phyloP scores from a whole-genome alignment of 2,797 vertebrate species.

The Sebastes cheni region DNA sequence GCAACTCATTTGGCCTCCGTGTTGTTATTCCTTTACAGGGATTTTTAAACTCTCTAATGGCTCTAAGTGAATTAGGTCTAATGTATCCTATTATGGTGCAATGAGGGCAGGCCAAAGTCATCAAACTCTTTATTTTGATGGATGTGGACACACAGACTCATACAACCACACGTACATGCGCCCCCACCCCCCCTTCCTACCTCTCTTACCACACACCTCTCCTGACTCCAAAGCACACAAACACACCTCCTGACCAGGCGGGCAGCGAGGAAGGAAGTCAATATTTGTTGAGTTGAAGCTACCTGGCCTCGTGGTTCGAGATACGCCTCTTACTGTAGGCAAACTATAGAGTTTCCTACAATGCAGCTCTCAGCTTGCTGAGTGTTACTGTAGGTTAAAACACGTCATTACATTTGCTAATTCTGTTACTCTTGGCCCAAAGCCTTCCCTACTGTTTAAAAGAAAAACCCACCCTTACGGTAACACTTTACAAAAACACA shows the following conservation, averaged over 20 bases:
- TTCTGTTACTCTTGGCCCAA: slow-evolving; percentile 21
- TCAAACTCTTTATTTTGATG: slow-evolving; percentile 77
- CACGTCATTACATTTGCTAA: slow-evolving; percentile 21
- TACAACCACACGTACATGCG: slow-evolving; percentile 51
- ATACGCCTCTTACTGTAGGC: slow-evolving; percentile 49
- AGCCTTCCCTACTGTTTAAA: not conserved
- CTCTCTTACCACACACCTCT: slow-evolving; percentile 69
- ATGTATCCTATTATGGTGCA: slow-evolving; percentile 68
- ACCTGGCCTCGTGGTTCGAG: slow-evolving; percentile 59
- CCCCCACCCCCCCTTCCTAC: slow-evolving; percentile 47
- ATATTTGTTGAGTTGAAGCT: slow-evolving; percentile 80
- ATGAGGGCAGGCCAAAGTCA: slow-evolving; percentile 65
- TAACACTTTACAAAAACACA: slow-evolving; percentile 3
- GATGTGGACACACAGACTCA: slow-evolving; percentile 72
- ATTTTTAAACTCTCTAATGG: slow-evolving; percentile 37
- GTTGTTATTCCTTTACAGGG: slow-evolving; percentile 40
- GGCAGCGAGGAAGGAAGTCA: slow-evolving; percentile 80
- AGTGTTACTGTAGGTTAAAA: slow-evolving; percentile 17
- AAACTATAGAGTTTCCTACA: slow-evolving; percentile 44
- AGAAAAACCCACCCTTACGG: not conserved
- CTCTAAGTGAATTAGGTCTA: slow-evolving; percentile 59
- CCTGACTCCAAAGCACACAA: slow-evolving; percentile 78
- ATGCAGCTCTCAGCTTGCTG: slow-evolving; percentile 26
- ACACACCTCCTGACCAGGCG: slow-evolving; percentile 73
- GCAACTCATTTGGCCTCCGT: slow-evolving; percentile 8